Conservation (phyloP, 2,888 invertebrate genomes). For the Leptothorax acervorum region DNA sequence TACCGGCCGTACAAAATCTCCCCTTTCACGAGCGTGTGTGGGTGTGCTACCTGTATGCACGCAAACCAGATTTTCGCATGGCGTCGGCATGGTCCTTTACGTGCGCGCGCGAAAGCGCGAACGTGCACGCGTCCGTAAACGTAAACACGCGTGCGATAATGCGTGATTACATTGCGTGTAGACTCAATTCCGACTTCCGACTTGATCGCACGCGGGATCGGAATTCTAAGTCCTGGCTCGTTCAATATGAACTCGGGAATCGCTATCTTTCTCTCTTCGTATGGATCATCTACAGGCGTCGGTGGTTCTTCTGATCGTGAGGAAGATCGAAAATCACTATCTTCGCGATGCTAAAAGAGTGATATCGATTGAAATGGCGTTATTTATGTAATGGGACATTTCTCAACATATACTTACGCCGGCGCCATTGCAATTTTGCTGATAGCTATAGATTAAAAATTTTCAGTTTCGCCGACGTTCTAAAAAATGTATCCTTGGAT, state of each 20-base stretch:
- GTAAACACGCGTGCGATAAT: conserved; percentile 27
- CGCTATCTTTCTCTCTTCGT: not conserved
- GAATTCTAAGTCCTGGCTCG: not conserved
- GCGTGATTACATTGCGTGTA: conserved; percentile 12
- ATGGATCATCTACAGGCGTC: not conserved
- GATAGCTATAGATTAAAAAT: not conserved
- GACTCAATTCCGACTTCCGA: not conserved
- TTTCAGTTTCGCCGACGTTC: not conserved
- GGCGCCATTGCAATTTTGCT: too few species aligned
- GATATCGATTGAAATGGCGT: not conserved
- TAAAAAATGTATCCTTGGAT: not conserved
- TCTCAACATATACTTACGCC: not conserved
- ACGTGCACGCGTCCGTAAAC: conserved; percentile 1
- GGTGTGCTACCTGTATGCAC: not conserved
- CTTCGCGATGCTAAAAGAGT: not conserved
- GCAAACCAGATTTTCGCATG: conserved; percentile 18
- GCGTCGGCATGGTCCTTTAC: conserved; percentile 7
- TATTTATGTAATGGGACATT: not conserved
- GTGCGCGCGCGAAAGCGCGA: conserved; percentile 34
- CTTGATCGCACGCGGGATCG: not conserved
- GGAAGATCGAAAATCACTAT: not conserved
- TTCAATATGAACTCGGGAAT: not conserved
- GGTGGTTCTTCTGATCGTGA: not conserved
- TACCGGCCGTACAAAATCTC: conserved; percentile 65
- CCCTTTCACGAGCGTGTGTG: not conserved